Base-by-base conservation (phyloP, 2,113 vertebrate genomes). In the Pomatorhinus ruficollis region DNA sequence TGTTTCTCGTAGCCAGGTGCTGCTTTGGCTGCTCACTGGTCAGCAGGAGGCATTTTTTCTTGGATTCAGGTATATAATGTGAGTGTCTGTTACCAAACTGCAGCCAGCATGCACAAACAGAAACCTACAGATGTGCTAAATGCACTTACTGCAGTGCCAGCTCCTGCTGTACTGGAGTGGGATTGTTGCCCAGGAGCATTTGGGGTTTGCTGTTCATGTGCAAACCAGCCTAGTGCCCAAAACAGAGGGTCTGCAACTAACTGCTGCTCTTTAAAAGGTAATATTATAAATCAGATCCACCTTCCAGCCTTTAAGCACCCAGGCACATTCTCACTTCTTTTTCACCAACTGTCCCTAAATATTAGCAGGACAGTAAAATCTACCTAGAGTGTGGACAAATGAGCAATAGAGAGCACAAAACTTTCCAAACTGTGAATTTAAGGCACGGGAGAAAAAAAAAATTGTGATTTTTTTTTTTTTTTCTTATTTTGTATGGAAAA, bases 401-500 rank as follows among this genome's bases (percentile, higher is more conserved):
- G 42, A 52, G 81, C 22, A 13, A 59, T 9, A 23, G 42, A 42
- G 47, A 91, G 74, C 63, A 65, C 31, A 64, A 68, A 19, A 52
- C 60, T 69, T 94, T 83, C 64, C 50, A 87, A 63, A 63, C 71
- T 60, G 28, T 72, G 6, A 76, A 56, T 81, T 85, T 69, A 71
- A 63, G 61, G 65, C 93, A 84, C 9, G 3, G 47, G n/a, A 60
- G 68, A 30, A 78, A 79, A 61, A 59, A 78, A 68, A 60, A 86
- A 50, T 27, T 28, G n/a, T 68, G 45, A 83, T 3, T 53, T 92
- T 83, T 94, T 83, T 39, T 39, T 94, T 94, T 83, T 39, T 39
- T 94, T 83, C 76, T 81, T 91, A 49, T 61, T 95, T 87, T 87
- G 31, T 33, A 49, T 97, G 93, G 90, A 97, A 94, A 95, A 87